These are phyloP conservation scores for Caenorhabditis sp. DNA, from an alignment of 2,888 invertebrate species.

Conservation along the genomic window DNA sequence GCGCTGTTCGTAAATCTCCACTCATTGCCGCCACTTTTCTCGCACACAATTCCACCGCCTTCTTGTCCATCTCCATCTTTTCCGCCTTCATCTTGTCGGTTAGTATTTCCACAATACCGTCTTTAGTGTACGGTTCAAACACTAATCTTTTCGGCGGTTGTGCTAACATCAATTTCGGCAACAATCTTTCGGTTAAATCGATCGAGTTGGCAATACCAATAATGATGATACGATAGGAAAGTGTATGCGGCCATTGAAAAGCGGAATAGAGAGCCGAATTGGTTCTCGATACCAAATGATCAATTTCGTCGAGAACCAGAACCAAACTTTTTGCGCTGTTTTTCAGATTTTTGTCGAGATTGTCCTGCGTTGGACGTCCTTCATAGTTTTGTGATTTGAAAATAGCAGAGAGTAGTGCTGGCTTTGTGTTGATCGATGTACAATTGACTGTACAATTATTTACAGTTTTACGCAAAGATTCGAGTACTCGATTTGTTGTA, in stretches of 20 bases:
- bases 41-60: slow-evolving; percentile 88
- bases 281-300: slow-evolving; percentile 35
- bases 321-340: slow-evolving; percentile 21
- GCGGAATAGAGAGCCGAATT: slow-evolving; percentile 43
- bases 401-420: slow-evolving; percentile 34
- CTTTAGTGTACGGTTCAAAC: slow-evolving; percentile 89
- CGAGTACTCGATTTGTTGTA: slow-evolving; percentile 53
- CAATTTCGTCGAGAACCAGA: slow-evolving; percentile 51
- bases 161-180: slow-evolving; percentile 85
- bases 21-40: slow-evolving; percentile 91
- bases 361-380: slow-evolving; percentile 18
- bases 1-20: slow-evolving; percentile 90
- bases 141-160: slow-evolving; percentile 78
- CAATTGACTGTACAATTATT: slow-evolving; percentile 50
- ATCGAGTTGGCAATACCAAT: slow-evolving; percentile 86
- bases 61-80: slow-evolving; percentile 77
- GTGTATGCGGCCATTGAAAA: slow-evolving; percentile 48
- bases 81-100: slow-evolving; percentile 77
- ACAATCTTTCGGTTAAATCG: slow-evolving; percentile 87
- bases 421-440: slow-evolving; percentile 41
- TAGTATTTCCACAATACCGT: slow-evolving; percentile 87
- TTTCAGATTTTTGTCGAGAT: slow-evolving; percentile 16
- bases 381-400: slow-evolving; percentile 22
- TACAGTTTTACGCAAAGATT: slow-evolving; percentile 21
- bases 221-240: slow-evolving; percentile 40